Evolutionary conservation across 2,113 vertebrate genomes (phyloP), one percentile per base, ranked within the genome.

Genomic region (Sylvilagus bachmani): DNA sequence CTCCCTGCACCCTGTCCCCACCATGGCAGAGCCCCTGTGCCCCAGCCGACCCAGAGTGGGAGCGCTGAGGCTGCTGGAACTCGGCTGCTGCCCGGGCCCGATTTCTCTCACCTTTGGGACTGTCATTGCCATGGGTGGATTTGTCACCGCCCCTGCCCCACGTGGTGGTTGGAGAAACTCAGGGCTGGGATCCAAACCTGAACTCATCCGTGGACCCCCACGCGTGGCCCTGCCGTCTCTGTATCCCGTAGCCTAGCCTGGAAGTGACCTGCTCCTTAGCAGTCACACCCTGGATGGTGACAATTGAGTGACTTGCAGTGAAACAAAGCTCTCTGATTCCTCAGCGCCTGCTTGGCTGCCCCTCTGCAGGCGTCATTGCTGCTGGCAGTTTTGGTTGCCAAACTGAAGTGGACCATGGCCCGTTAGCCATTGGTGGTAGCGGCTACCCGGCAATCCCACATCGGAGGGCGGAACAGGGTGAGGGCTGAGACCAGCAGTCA

Each of bases 181-280:
- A 25, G 71, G 74, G 36, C 58, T 25, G 83, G 61, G 58, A 5
- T 77, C 44, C 55, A 81, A 29, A n/a, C 11, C n/a, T 61, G 75
- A 62, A 19, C 25, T 2, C 12, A 55, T 49, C 44, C 19, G 55
- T n/a, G 29, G 71, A 74, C 27, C 77, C 24, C 36, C 3, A 1
- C 29, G 25, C 25, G 38, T 0, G 6, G 0, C 6, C 29, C 33
- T 66, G 61, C 19, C 2, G 27, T 21, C 70, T 31, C 27, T 0
- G 5, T 7, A 25, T 69, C 27, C 14, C 11, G 27, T 5, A 53
- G 66, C 70, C 13, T 1, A 12, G 3, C 66, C 25, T 11, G 24
- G 24, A 74, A 19, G 22, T 2, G 25, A 7, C 6, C 69, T 21
- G 2, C 55, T 33, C 0, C 0, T 14, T 13, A 8, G 10, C 31